These are phyloP conservation scores for Psettodes erumei DNA, from an alignment of 2,113 vertebrate species.

Conservation along the genomic window DNA sequence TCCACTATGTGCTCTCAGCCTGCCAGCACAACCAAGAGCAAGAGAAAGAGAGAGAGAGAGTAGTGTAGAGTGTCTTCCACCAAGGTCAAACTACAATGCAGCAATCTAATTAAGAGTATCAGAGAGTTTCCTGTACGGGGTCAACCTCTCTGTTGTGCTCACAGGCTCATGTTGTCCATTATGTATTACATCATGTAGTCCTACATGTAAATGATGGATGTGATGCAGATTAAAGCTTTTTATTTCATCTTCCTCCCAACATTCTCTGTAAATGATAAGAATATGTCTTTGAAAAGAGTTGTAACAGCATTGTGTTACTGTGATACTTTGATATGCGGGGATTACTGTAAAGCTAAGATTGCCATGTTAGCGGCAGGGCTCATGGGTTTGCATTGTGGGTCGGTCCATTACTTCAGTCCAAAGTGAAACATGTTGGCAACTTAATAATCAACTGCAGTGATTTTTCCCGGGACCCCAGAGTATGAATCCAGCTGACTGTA, in stretches of 20 bases:
- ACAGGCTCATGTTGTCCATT: constrained; percentile 63
- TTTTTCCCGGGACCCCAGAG: background rate
- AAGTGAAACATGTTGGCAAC: background rate
- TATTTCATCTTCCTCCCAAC: constrained; percentile 28
- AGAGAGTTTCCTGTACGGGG: constrained; percentile 71
- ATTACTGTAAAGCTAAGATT: background rate
- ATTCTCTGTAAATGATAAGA: constrained; percentile 39
- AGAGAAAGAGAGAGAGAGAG: constrained; percentile 44
- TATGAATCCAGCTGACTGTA: background rate
- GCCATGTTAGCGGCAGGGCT: no score
- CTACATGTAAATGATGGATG: constrained; percentile 57
- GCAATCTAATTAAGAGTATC: constrained; percentile 81
- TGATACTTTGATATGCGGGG: background rate
- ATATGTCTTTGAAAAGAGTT: constrained; percentile 27
- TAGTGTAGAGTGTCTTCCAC: constrained; percentile 72
- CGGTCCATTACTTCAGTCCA: background rate
- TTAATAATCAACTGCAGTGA: background rate
- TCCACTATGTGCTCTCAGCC: constrained; percentile 66
- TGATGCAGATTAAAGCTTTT: constrained; percentile 48
- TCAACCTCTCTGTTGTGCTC: constrained; percentile 74
- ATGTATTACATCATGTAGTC: constrained; percentile 66
- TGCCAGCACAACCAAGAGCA: constrained; percentile 62
- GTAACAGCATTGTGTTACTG: background rate
- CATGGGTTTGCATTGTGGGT: background rate
- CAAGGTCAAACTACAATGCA: constrained; percentile 82